Evolutionary conservation across 1,140 invertebrate genomes (phyloP), one percentile per base, ranked within the genome.

Genomic region (Ptiloglossa arizonensis): DNA sequence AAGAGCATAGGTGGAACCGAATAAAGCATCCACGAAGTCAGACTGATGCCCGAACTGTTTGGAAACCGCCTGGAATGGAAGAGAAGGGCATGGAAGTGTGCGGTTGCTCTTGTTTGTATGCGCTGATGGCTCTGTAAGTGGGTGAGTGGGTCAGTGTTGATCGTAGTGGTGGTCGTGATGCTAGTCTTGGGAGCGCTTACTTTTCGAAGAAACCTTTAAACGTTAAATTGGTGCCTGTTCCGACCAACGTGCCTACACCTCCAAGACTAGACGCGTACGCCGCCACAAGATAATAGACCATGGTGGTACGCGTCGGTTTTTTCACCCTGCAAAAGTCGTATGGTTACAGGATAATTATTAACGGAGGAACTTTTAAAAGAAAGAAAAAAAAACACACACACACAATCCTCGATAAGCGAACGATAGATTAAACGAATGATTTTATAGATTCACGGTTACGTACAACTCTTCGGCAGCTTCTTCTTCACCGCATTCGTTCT

Each of bases 191-290:
- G 1, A 11, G 50, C 19, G 88, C 93, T 90, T 91, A 95, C 95
- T 90, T 87, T 85, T 95, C 93, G 17, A 94, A 91, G 74, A 94
- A 93, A 63, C 94, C 95, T 86, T 94, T 95, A 13, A 96, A 89
- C 1, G 96, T 94, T 48, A 96, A 90, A 90, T 97, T 97, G 5
- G 95, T 95, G 6, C 93, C 94, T 32, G 95, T 95, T 50, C 96
- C 96, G 17, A 95, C 96, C 41, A 96, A 86, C 13, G 95, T 96
- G 1, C 94, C 95, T n/a, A 95, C 95, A 1, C 96, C 96, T 15
- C 96, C 96, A 24, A 95, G 79, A 88, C 89, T 91, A 13, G 95
- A 95, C 3, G 94, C 92, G 81, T 96, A 96, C 8, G 94, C 94
- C 9, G 96, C 94, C 35, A 93, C 92, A 19, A 96, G 90, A 74